Percentiles rank a stretch among this genome's conserved stretches.
These are phyloP conservation scores for Erebia aethiops DNA, from an alignment of 2,888 invertebrate genomes.

Conservation along the genomic window DNA sequence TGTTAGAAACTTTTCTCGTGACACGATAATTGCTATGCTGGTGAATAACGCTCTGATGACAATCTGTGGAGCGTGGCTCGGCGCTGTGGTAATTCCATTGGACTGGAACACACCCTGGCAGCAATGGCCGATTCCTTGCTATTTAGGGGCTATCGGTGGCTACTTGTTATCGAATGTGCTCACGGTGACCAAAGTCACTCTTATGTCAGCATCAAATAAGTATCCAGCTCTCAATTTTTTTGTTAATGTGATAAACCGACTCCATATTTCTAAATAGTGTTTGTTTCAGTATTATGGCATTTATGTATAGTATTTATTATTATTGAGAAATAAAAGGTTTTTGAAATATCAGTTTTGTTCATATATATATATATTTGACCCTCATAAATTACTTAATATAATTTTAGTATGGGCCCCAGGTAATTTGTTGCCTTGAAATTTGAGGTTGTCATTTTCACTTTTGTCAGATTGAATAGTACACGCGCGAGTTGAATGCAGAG, in stretches of 20 bases:
- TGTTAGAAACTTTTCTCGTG: slow-evolving; percentile 72
- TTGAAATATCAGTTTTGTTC: not conserved
- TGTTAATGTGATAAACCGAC: slow-evolving; percentile 59
- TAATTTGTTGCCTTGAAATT: too few species aligned
- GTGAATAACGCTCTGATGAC: slow-evolving; percentile 82
- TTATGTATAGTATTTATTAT: not conserved
- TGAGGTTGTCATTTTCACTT: too few species aligned
- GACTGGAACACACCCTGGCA: slow-evolving; percentile 97
- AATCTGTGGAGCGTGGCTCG: slow-evolving; percentile 91
- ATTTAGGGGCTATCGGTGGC: slow-evolving; percentile 86
- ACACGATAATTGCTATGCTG: slow-evolving; percentile 81
- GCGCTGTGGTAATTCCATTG: slow-evolving; percentile 92
- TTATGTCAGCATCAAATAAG: slow-evolving; percentile 64
- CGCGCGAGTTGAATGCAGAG: too few species aligned
- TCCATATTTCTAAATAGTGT: slow-evolving; percentile 56
- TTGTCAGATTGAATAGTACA: too few species aligned
- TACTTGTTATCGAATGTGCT: slow-evolving; percentile 82
- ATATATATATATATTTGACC: too few species aligned
- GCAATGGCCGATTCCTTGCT: slow-evolving; percentile 89
- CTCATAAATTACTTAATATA: too few species aligned
- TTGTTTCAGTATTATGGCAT: slow-evolving; percentile 13
- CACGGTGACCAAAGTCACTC: slow-evolving; percentile 71
- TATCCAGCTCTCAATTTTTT: slow-evolving; percentile 63
- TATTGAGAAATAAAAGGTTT: not conserved
- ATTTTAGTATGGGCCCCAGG: too few species aligned